phyloP scores from a whole-genome alignment of 2,888 invertebrate species.

The Agrochola lota region DNA sequence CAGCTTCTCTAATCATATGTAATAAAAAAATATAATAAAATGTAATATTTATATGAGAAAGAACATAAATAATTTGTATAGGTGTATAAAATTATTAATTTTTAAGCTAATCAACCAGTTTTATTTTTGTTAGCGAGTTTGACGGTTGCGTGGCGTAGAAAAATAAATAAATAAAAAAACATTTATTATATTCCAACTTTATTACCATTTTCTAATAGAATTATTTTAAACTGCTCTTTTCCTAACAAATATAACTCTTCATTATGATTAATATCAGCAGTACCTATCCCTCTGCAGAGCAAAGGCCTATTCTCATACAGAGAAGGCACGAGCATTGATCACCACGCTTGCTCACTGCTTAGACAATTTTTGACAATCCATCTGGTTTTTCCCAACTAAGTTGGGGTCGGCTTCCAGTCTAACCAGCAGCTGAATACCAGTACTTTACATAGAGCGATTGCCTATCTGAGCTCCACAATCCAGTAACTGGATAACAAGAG shows the following conservation, averaged over 20 bases:
- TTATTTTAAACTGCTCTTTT: too few relatives aligned
- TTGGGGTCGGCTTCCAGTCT: not conserved
- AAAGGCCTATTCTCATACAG: not conserved
- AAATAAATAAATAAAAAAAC: not conserved
- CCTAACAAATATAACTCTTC: not conserved
- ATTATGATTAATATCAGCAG: not conserved
- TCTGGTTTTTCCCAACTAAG: not conserved
- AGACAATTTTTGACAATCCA: not conserved
- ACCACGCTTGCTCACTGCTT: not conserved
- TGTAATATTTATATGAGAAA: conserved; percentile 64
- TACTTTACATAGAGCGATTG: not conserved
- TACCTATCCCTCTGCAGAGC: not conserved
- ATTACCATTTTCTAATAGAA: too few relatives aligned
- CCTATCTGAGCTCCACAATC: not conserved
- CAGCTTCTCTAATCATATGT: conserved; percentile 58
- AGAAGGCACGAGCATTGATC: not conserved
- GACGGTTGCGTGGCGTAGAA: not conserved
- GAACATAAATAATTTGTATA: conserved; percentile 58
- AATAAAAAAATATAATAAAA: conserved; percentile 52
- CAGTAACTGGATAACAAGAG: not conserved
- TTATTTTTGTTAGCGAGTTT: conserved; percentile 31
- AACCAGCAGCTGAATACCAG: not conserved
- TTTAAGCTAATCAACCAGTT: conserved; percentile 43
- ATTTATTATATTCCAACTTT: too few relatives aligned
- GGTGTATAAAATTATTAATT: conserved; percentile 60